Percentiles rank a stretch among this genome's conserved stretches.
These are phyloP conservation scores for Homarus americanus DNA, from an alignment of 1,140 invertebrate genomes.

Conservation along the genomic window DNA sequence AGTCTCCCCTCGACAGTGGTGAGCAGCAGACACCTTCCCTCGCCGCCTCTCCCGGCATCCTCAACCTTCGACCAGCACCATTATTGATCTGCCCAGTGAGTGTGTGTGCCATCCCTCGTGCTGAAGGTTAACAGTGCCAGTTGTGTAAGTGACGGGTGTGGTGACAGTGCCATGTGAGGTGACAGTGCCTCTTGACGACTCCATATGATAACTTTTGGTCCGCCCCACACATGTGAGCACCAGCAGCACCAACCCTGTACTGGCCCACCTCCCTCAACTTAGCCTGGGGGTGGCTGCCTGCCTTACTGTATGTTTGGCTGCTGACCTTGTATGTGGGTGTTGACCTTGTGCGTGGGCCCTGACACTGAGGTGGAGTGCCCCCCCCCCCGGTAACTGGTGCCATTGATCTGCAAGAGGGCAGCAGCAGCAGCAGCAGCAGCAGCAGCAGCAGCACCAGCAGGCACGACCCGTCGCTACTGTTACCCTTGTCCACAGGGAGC, in stretches of 20 bases:
- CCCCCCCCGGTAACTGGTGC: background rate
- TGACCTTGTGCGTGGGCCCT: background rate
- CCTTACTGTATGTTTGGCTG: background rate
- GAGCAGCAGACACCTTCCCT: background rate
- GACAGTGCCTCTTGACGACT: background rate
- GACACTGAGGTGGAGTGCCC: background rate
- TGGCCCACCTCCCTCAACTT: no score
- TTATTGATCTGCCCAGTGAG: background rate
- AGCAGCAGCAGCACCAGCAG: no score
- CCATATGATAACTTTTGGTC: background rate
- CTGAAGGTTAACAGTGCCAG: background rate
- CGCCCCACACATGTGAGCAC: background rate
- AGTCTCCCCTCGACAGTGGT: background rate
- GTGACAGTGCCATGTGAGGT: background rate
- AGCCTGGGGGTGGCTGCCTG: background rate
- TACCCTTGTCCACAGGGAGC: no score
- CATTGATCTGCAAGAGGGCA: background rate
- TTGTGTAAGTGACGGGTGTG: no score
- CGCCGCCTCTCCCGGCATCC: background rate
- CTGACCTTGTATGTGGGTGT: background rate
- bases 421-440: conserved; percentile 1
- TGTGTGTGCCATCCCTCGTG: background rate
- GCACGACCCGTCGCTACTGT: no score
- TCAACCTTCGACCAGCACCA: background rate
- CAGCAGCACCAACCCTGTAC: no score